phyloP scores from a whole-genome alignment of 1,140 invertebrate species.

The Holcopasites calliopsidis region DNA sequence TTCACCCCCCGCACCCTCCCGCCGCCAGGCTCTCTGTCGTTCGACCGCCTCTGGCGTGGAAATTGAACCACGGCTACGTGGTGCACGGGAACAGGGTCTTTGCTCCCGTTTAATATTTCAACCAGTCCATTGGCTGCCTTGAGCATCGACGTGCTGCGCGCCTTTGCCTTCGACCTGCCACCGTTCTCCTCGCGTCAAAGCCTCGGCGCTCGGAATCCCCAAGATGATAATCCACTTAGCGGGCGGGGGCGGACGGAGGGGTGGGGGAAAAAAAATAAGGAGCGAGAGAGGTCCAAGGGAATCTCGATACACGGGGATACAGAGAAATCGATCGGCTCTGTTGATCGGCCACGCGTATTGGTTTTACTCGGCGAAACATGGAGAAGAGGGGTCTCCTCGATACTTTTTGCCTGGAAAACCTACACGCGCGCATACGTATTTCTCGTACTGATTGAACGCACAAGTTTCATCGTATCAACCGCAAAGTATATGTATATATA shows the following conservation, averaged over 20 bases:
- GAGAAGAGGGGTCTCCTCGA: neutral
- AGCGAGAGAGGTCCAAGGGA: too few species aligned
- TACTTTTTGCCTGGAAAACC: neutral
- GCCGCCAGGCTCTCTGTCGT: neutral
- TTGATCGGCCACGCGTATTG: neutral
- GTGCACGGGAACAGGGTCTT: slow-evolving; percentile 72
- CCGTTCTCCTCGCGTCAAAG: slow-evolving; percentile 46
- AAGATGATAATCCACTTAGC: slow-evolving; percentile 47
- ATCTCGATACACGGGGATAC: slow-evolving; percentile 54
- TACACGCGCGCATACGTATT: slow-evolving; percentile 11
- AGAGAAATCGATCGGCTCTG: slow-evolving; percentile 48
- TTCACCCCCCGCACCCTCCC: neutral
- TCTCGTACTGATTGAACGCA: slow-evolving; percentile 12
- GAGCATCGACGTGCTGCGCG: slow-evolving; percentile 76
- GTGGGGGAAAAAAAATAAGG: neutral
- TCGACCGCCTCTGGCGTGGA: slow-evolving; percentile 51
- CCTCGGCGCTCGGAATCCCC: slow-evolving; percentile 35
- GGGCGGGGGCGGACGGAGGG: neutral
- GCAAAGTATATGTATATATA: neutral
- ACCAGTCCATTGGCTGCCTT: slow-evolving; percentile 75
- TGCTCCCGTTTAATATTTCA: slow-evolving; percentile 80
- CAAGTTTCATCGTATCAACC: too few species aligned
- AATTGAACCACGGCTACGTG: slow-evolving; percentile 66
- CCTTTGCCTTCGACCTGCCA: slow-evolving; percentile 42
- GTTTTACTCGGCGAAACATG: neutral